These are phyloP conservation scores for Phenganax marumi DNA, from an alignment of 92 coral and sea anemone species.

Conservation along the genomic window DNA sequence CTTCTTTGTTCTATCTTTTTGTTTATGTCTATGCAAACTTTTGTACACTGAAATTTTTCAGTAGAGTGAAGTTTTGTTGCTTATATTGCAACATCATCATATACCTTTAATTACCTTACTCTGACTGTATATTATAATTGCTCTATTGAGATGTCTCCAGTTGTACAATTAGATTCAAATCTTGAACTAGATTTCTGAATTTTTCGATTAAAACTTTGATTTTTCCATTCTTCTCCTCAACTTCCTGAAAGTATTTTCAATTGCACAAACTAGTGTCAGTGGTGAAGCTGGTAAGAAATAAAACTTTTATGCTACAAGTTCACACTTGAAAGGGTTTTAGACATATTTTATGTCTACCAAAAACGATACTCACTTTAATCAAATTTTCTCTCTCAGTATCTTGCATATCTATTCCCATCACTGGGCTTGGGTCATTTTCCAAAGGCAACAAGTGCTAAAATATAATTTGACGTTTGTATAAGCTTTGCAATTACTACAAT, in stretches of 20 bases:
- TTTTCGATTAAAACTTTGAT: constrained; percentile 38
- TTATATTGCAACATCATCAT: no score
- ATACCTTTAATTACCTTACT: no score
- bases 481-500: not conserved
- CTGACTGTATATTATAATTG: not conserved
- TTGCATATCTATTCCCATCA: constrained; percentile 18
- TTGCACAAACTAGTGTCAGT: not conserved
- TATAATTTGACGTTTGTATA: not conserved
- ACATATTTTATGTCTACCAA: no score
- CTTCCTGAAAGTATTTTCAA: constrained; percentile 13
- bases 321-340: no score
- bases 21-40: no score
- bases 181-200: constrained; percentile 32
- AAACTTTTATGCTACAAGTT: no score
- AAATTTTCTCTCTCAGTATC: constrained; percentile 22
- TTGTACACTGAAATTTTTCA: no score
- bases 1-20: no score
- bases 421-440: constrained; percentile 6
- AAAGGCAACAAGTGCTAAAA: constrained; percentile 32
- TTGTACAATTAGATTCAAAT: constrained; percentile 34
- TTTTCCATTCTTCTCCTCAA: constrained; percentile 12
- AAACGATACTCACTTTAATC: constrained; percentile 2
- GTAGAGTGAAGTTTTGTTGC: no score
- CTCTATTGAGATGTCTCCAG: constrained; percentile 39
- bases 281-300: not conserved